Conservation (phyloP, 2,888 invertebrate genomes). For the Balanococcus diminutus region DNA sequence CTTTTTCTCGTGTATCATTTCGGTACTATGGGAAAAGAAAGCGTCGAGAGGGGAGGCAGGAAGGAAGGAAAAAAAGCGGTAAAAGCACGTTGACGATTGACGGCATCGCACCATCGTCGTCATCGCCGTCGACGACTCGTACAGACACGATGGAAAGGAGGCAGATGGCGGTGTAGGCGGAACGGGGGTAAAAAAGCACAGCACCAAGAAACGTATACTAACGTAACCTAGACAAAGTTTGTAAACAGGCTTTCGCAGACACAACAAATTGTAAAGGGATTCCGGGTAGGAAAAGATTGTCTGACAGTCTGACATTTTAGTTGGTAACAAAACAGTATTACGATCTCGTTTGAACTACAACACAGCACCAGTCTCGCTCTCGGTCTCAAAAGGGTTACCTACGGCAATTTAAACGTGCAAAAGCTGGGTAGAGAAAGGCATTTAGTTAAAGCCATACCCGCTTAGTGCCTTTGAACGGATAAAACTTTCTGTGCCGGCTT, state of each 20-base stretch:
- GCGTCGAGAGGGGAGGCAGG: background rate
- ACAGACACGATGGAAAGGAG: background rate
- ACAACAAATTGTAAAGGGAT: conserved; percentile 55
- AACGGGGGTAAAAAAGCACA: background rate
- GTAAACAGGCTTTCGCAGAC: conserved; percentile 45
- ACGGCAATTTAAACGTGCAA: conserved; percentile 41
- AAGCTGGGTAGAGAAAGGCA: conserved; percentile 42
- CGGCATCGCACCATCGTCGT: background rate
- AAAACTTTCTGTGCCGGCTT: conserved; percentile 44
- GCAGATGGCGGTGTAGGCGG: background rate
- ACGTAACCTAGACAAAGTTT: conserved; percentile 50
- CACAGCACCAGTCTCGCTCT: conserved; percentile 21
- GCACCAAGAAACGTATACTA: conserved; percentile 13
- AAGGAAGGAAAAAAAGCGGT: background rate
- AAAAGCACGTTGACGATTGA: conserved; percentile 1
- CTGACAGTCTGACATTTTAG: conserved; percentile 48
- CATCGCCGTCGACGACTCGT: background rate
- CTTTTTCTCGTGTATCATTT: conserved; percentile 35
- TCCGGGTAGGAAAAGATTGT: conserved; percentile 46
- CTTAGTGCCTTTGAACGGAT: conserved; percentile 48
- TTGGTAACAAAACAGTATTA: conserved; percentile 47
- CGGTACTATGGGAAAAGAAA: background rate
- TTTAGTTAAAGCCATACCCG: conserved; percentile 50
- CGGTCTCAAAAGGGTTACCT: conserved; percentile 44
- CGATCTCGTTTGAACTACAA: conserved; percentile 45